Base-by-base conservation (phyloP, 2,888 invertebrate species). In the Poecilobothrus nobilitatus region DNA sequence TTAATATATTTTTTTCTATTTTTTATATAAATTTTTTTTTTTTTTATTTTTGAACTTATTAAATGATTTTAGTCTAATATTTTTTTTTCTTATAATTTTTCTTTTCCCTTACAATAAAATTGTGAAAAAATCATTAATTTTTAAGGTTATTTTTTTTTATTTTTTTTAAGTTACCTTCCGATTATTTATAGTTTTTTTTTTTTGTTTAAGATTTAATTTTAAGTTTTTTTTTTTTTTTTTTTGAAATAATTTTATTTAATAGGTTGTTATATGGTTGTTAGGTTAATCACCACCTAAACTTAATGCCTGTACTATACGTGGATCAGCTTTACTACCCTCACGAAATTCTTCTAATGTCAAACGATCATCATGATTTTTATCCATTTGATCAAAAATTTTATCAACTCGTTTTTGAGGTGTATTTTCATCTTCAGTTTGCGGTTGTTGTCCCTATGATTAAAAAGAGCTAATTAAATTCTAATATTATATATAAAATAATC, bases 331-430 rank as follows among this genome's bases (percentile, higher is more conserved):
- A 84, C 96, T 95, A 74, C 97, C 97, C 84, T 97, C 96, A 77
- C 95, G 89, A 85, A 96, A 96, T 83, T 97, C 96, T 78, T 97
- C 97, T 75, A 97, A 86, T 65, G 96, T 96, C 75, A 97, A 86
- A 76, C 92, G 89, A 83, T 97, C 96, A 83, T 97, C 97, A 84
- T 97, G 95, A 83, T 98, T 96, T 86, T 92, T 97, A 84, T 98
- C 98, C 96, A 97, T 95, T 81, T 97, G 96, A 83, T 95, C 95
- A 85, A 98, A 98, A 80, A 98, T 98, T 84, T 96, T 95, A 84
- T 97, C 97, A 73, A 97, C 97, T 79, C 97, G 88, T 81, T 96
- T 96, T 82, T 97, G 94, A 20, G 94, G 94, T 72, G 94, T 94
- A 81, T 94, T 94, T 78, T 94, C 94, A 78, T 94, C 94, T 78